Conservation (phyloP, 2,113 vertebrate genomes). For the Tragelaphus scriptus region DNA sequence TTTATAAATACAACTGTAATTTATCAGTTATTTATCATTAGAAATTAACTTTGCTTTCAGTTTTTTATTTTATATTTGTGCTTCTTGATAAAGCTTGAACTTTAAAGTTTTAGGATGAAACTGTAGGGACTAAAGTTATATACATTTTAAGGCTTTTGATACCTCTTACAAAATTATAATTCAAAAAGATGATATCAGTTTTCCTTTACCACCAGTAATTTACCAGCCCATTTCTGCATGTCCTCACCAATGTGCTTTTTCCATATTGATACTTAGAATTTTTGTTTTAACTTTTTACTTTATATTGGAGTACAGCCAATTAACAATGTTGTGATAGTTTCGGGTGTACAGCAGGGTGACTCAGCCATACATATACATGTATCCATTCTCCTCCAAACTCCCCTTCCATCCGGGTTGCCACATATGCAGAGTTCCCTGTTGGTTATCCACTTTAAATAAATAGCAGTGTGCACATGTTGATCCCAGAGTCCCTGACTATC, state of each 20-base stretch:
- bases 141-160: constrained; percentile 5
- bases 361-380: neutral
- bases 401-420: neutral
- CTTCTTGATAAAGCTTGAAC: neutral
- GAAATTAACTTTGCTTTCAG: neutral
- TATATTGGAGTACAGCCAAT: neutral
- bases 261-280: neutral
- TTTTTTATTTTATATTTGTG: neutral
- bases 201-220: neutral
- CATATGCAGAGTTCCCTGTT: neutral
- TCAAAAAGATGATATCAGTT: neutral
- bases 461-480: neutral
- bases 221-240: neutral
- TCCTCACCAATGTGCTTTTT: neutral
- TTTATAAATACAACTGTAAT: neutral
- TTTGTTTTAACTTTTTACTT: neutral
- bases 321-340: neutral
- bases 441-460: neutral
- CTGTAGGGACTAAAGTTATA: neutral
- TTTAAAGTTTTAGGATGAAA: neutral
- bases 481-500: neutral
- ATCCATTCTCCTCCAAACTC: neutral
- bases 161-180: neutral
- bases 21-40: constrained; percentile 21
- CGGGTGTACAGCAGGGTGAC: neutral